These are phyloP conservation scores for Phaethornis superciliosus DNA, from an alignment of 2,113 vertebrate species.

Conservation along the genomic window DNA sequence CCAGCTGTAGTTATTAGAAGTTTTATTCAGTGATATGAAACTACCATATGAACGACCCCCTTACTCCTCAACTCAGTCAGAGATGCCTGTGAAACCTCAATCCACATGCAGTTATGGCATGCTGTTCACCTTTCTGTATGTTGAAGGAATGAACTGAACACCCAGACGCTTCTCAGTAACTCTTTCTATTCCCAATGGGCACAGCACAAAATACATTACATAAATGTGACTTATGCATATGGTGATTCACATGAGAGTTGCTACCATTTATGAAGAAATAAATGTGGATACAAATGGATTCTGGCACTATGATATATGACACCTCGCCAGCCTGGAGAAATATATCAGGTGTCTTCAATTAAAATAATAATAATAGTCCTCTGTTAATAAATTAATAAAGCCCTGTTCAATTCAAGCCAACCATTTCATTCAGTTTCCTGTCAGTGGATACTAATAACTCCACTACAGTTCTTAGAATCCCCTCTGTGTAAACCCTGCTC, in stretches of 20 bases:
- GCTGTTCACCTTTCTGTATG: not conserved
- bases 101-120: not conserved
- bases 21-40: not conserved
- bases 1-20: not conserved
- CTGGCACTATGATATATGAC: slow-evolving; percentile 1
- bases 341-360: slow-evolving; percentile 44
- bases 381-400: too few species aligned
- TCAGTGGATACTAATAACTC: not conserved
- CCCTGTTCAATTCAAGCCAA: not conserved
- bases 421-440: slow-evolving; percentile 33
- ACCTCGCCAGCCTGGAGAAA: not conserved
- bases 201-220: not conserved
- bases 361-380: slow-evolving; percentile 33
- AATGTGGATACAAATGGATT: slow-evolving; percentile 31
- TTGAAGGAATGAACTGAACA: not conserved
- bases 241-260: not conserved
- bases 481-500: not conserved
- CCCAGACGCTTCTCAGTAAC: not conserved
- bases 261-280: slow-evolving; percentile 29
- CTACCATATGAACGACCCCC: not conserved
- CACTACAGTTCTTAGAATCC: not conserved
- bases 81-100: not conserved
- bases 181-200: not conserved
- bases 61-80: not conserved
- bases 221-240: not conserved